These are phyloP conservation scores for Anthoscopus minutus DNA, from an alignment of 2,113 vertebrate species.

Conservation along the genomic window DNA sequence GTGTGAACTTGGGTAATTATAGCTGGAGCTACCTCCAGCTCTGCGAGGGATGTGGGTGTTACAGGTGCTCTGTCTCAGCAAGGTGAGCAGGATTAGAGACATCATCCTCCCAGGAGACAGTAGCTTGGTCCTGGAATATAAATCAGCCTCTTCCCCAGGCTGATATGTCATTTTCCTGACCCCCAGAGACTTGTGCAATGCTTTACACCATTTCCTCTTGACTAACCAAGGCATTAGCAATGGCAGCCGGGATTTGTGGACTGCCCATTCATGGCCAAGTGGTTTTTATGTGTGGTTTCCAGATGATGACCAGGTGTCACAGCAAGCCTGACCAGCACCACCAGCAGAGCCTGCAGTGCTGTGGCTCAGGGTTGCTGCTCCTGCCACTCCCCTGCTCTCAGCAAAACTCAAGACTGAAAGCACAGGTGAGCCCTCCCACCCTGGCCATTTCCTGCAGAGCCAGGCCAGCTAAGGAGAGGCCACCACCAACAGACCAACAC, in stretches of 20 bases:
- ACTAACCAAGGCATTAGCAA: neutral
- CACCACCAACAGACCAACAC: neutral
- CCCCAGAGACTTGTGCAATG: neutral
- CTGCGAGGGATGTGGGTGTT: neutral
- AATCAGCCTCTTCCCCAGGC: neutral
- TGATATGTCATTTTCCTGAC: neutral
- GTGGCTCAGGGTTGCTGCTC: neutral
- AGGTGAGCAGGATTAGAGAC: neutral
- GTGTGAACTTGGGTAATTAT: neutral
- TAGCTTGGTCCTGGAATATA: neutral
- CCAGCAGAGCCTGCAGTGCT: neutral
- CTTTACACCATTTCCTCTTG: neutral
- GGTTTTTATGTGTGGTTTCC: neutral
- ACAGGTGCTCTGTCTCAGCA: conserved; percentile 12
- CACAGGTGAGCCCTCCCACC: neutral
- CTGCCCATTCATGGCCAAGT: neutral
- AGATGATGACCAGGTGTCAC: neutral
- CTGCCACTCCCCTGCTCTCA: too few species aligned
- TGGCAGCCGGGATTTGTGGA: neutral
- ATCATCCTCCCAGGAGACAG: neutral
- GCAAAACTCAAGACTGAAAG: neutral
- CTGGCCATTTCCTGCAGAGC: neutral
- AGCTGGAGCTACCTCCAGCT: neutral
- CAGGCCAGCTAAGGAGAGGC: neutral
- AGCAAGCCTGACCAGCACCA: neutral